Evolutionary conservation across 1,140 invertebrate genomes (phyloP).

Genomic region (Dermatophagoides farinae): DNA sequence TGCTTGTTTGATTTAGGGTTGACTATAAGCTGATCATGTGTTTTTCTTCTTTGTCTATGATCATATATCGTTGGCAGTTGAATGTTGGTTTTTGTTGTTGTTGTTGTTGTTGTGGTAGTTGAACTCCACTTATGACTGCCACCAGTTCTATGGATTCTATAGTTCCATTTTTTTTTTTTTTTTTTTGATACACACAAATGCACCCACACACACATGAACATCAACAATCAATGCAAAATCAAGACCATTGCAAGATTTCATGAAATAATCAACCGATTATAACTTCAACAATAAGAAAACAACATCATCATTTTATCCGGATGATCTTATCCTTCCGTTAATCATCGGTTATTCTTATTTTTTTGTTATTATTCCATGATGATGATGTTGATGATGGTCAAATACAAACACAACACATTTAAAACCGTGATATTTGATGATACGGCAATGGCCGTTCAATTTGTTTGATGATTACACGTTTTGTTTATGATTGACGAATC

Average conservation of each 20-base stretch:
- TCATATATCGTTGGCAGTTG: too few relatives aligned
- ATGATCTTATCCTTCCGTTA: not conserved
- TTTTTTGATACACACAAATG: not conserved
- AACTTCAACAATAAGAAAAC: not conserved
- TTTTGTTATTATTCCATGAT: not conserved
- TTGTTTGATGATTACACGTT: not conserved
- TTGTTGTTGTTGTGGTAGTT: not conserved
- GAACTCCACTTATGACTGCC: not conserved
- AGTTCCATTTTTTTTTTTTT: not conserved
- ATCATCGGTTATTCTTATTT: not conserved
- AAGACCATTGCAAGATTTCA: not conserved
- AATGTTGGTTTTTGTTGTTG: too few relatives aligned
- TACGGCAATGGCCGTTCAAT: not conserved
- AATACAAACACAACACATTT: too few relatives aligned
- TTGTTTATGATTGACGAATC: not conserved
- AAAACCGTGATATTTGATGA: too few relatives aligned
- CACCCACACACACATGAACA: conserved; percentile 2
- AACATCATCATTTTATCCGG: not conserved
- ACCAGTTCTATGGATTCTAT: not conserved
- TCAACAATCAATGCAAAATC: not conserved
- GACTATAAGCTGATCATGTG: too few relatives aligned
- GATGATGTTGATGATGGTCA: not conserved
- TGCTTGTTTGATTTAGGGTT: too few relatives aligned
- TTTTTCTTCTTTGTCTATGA: too few relatives aligned
- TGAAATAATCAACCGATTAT: not conserved